A percentile compares a stretch with the other conserved stretches of the same genome.
Evolutionary conservation across 2,797 vertebrate species (phyloP).

Genomic region (Bryconaethiops microstoma): DNA sequence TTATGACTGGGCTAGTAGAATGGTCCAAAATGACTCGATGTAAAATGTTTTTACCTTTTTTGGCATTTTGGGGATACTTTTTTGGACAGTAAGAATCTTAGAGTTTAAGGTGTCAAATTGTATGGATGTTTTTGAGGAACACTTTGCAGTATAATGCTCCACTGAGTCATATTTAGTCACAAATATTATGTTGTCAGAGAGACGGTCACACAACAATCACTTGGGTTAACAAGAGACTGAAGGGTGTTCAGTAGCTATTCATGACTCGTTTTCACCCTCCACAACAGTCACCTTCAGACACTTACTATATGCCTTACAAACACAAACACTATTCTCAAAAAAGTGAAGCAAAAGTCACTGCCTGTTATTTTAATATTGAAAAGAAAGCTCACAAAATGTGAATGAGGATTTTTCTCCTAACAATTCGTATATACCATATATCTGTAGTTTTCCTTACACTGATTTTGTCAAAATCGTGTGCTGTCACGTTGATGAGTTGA

Average conservation of each 20-base stretch:
- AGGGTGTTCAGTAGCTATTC: not conserved
- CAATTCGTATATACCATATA: not conserved
- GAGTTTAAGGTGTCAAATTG: not conserved
- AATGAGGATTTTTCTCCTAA: not conserved
- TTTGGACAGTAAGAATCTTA: not conserved
- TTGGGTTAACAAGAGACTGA: conserved; percentile 1
- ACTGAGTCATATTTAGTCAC: conserved; percentile 1
- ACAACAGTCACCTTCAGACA: not conserved
- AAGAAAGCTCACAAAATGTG: not conserved
- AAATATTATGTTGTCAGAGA: conserved; percentile 8
- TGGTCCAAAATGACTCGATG: too few species aligned
- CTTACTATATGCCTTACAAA: not conserved
- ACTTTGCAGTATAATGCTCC: not conserved
- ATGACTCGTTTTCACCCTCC: not conserved
- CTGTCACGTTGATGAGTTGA: not conserved
- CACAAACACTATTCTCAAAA: too few species aligned
- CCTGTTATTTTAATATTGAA: not conserved
- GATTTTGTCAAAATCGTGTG: not conserved
- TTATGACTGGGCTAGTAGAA: too few species aligned
- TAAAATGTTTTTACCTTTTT: too few species aligned
- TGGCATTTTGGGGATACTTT: too few species aligned
- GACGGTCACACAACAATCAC: not conserved
- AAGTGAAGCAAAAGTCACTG: not conserved
- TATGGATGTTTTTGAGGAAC: not conserved
- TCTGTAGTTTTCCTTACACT: too few species aligned